Percentiles rank a stretch among this genome's conserved stretches.
These are phyloP conservation scores for Tragelaphus oryx DNA, from an alignment of 2,797 vertebrate species.

Conservation along the genomic window DNA sequence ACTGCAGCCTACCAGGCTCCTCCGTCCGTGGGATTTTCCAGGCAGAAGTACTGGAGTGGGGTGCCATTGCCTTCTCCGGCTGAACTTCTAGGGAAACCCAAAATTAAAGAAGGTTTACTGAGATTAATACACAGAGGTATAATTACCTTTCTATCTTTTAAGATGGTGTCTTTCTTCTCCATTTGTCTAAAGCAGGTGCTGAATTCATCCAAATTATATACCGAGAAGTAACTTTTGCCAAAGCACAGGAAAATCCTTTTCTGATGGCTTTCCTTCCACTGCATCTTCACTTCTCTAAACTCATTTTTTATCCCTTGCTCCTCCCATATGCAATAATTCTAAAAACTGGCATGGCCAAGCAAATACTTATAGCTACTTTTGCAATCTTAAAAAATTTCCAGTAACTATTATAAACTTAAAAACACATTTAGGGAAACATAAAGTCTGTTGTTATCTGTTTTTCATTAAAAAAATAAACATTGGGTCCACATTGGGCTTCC, in stretches of 20 bases:
- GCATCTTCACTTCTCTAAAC: not conserved
- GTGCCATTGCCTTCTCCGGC: not conserved
- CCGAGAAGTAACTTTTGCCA: not conserved
- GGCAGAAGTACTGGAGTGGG: no score
- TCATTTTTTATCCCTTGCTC: not conserved
- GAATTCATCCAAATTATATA: not conserved
- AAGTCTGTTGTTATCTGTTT: not conserved
- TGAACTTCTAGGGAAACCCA: not conserved
- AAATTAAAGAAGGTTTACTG: not conserved
- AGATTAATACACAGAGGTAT: not conserved
- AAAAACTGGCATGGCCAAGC: not conserved
- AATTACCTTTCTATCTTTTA: not conserved
- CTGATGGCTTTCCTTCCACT: not conserved
- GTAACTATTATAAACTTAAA: not conserved
- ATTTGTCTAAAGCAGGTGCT: not conserved
- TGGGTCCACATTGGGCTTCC: not conserved
- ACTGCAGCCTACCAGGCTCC: no score
- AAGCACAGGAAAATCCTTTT: not conserved
- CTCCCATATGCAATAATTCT: not conserved
- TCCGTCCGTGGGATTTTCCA: no score
- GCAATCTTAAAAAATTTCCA: not conserved
- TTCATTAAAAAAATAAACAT: not conserved
- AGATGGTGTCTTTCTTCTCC: not conserved
- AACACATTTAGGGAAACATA: not conserved
- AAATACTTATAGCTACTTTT: not conserved